Evolutionary conservation across 2,113 vertebrate genomes (phyloP).

Genomic region (Pelobates fuscus): DNA sequence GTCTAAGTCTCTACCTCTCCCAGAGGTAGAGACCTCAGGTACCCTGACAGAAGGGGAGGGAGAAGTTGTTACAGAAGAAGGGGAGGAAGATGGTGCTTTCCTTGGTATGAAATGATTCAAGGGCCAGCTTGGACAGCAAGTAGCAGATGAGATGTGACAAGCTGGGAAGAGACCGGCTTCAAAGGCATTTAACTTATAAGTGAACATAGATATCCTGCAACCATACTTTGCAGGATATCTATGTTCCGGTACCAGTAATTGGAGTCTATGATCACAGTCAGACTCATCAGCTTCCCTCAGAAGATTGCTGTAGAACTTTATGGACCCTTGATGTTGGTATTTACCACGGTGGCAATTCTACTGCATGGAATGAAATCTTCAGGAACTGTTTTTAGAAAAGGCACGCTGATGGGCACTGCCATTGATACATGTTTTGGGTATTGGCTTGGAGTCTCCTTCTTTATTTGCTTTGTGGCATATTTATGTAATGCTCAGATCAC

Average conservation of each 20-base stretch:
- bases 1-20: too few species aligned
- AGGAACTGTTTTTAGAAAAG: slow-evolving; percentile 91
- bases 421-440: slow-evolving; percentile 98
- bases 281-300: slow-evolving; percentile 87
- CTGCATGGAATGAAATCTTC: slow-evolving; percentile 98
- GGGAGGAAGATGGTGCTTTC: slow-evolving; percentile 86
- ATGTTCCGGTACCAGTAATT: slow-evolving; percentile 90
- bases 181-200: slow-evolving; percentile 91
- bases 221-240: slow-evolving; percentile 95
- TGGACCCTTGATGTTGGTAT: slow-evolving; percentile 96
- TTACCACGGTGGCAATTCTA: slow-evolving; percentile 94
- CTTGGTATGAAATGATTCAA: slow-evolving; percentile 93
- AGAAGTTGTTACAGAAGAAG: slow-evolving; percentile 78
- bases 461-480: slow-evolving; percentile 95
- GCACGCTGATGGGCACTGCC: slow-evolving; percentile 97
- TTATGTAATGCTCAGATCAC: slow-evolving; percentile 96
- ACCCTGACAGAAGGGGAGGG: too few species aligned
- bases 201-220: slow-evolving; percentile 95
- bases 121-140: slow-evolving; percentile 91
- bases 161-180: slow-evolving; percentile 94
- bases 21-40: too few species aligned
- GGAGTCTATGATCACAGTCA: slow-evolving; percentile 93
- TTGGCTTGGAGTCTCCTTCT: slow-evolving; percentile 92
- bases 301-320: slow-evolving; percentile 96
- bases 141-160: slow-evolving; percentile 97